phyloP scores from a whole-genome alignment of 2,888 invertebrate species.

The Eudasyphora cyanicolor region DNA sequence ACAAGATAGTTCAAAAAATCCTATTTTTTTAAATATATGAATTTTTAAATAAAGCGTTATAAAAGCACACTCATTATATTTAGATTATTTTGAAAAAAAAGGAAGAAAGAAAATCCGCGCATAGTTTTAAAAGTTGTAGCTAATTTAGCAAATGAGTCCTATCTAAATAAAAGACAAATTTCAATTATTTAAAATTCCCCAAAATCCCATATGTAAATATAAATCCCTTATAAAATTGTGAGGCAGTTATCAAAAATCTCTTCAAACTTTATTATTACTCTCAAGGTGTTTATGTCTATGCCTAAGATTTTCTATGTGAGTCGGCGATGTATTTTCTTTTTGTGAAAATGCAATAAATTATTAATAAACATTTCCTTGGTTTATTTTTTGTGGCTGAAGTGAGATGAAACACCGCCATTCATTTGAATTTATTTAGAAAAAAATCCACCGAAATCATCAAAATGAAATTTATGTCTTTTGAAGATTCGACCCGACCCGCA shows the following conservation, averaged over 20 bases:
- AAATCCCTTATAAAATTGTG: background rate
- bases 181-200: background rate
- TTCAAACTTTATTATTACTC: background rate
- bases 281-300: background rate
- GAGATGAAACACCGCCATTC: background rate
- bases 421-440: slow-evolving; percentile 1
- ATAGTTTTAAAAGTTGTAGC: no score
- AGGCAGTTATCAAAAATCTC: background rate
- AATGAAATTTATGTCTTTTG: background rate
- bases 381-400: no score
- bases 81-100: no score
- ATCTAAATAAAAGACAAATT: background rate
- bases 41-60: no score
- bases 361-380: background rate
- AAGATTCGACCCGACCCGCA: background rate
- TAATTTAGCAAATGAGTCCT: no score
- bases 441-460: background rate
- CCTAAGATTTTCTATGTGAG: no score
- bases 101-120: no score
- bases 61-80: no score
- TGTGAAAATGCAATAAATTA: slow-evolving; percentile 5
- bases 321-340: background rate
- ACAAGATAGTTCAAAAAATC: no score
- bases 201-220: no score
- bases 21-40: no score